phyloP scores from a whole-genome alignment of 2,888 invertebrate genomes.

The Limnephilus rhombicus region DNA sequence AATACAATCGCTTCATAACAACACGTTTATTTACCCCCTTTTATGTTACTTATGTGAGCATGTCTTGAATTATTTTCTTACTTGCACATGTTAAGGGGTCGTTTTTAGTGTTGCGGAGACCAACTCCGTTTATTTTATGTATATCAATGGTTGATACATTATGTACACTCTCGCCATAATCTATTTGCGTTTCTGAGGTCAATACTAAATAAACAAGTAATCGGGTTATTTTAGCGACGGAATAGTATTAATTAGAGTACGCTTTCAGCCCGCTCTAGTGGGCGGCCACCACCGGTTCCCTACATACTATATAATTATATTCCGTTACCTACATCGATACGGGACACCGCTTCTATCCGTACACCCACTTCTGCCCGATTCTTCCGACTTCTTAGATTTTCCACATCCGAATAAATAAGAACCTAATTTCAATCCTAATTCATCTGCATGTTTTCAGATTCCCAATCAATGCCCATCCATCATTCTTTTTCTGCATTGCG shows the following conservation, averaged over 20 bases:
- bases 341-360: neutral
- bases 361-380: neutral
- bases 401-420: neutral
- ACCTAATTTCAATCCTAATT: neutral
- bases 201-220: constrained; percentile 33
- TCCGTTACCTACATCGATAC: neutral
- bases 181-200: constrained; percentile 37
- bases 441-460: neutral
- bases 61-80: neutral
- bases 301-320: neutral
- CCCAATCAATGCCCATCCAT: neutral
- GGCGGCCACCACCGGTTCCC: neutral
- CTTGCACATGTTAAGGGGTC: neutral
- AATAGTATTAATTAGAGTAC: constrained; percentile 10
- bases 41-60: neutral
- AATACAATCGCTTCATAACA: too few relatives aligned
- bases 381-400: neutral
- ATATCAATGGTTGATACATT: neutral
- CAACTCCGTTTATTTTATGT: neutral
- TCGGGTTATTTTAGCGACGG: neutral
- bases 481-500: neutral
- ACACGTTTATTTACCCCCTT: too few relatives aligned
- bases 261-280: neutral
- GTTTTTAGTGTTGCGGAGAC: neutral
- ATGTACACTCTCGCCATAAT: neutral